Evolutionary conservation across 1,140 invertebrate genomes (phyloP).

Genomic region (Bradysia coprophila): DNA sequence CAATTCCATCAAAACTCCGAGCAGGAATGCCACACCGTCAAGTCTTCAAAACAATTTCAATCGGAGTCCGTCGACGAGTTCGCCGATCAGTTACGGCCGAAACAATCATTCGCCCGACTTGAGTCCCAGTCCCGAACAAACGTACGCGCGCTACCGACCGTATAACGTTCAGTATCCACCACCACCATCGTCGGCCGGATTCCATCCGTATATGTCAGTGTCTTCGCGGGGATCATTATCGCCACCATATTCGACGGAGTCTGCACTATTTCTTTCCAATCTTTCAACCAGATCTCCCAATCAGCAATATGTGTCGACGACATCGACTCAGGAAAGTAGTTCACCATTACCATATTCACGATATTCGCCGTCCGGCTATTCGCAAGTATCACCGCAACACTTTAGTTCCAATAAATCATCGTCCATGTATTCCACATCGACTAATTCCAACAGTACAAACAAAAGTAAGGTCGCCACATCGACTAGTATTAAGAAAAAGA

Average conservation of each 20-base stretch:
- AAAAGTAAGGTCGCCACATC: not conserved
- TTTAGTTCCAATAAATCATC: not conserved
- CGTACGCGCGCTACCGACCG: not conserved
- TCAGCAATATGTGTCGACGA: not conserved
- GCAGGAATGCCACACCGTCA: not conserved
- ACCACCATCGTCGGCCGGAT: not conserved
- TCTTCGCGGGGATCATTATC: slow-evolving; percentile 1
- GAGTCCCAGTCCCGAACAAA: slow-evolving; percentile 1
- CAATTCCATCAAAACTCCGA: not conserved
- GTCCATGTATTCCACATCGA: not conserved
- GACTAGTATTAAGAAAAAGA: not conserved
- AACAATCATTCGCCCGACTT: slow-evolving; percentile 1
- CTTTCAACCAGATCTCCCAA: not conserved
- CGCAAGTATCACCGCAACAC: not conserved
- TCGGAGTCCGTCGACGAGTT: not conserved
- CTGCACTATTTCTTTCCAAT: not conserved
- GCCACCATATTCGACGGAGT: not conserved
- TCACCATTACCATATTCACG: slow-evolving; percentile 1
- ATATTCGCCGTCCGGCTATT: slow-evolving; percentile 1
- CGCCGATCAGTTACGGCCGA: not conserved
- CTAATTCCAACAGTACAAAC: not conserved
- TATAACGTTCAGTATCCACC: not conserved
- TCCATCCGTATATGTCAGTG: slow-evolving; percentile 3
- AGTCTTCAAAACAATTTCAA: not conserved
- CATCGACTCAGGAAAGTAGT: not conserved